Percentiles rank a stretch among this genome's conserved stretches.
These are phyloP conservation scores for Papilio polyxenes DNA, from an alignment of 1,140 invertebrate species.

Conservation along the genomic window DNA sequence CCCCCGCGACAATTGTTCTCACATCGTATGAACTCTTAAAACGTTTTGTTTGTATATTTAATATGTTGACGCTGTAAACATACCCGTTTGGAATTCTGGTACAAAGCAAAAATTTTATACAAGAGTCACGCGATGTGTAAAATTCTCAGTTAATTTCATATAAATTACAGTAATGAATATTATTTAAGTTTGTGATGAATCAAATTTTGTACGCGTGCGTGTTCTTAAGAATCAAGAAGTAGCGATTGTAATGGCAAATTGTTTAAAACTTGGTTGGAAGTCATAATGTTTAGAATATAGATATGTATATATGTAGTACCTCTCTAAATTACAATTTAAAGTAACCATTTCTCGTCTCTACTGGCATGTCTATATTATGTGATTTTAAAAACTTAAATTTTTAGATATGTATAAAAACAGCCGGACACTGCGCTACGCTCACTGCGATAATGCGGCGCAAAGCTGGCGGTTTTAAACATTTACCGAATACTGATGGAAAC, in stretches of 20 bases:
- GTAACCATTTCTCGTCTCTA: too few species aligned
- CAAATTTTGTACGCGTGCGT: not conserved
- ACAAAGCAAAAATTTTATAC: not conserved
- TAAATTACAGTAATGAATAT: not conserved
- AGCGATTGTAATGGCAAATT: not conserved
- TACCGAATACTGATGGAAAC: not conserved
- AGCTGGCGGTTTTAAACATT: not conserved
- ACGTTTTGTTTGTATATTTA: constrained; percentile 18
- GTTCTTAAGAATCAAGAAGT: not conserved
- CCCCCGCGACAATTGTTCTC: not conserved
- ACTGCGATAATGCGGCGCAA: not conserved
- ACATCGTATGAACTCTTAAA: constrained; percentile 14
- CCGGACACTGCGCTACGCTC: not conserved
- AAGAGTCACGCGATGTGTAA: not conserved
- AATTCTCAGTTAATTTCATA: not conserved
- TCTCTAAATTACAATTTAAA: too few species aligned
- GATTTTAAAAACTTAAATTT: too few species aligned
- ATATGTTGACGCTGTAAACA: not conserved
- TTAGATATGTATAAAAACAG: too few species aligned
- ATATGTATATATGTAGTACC: too few species aligned
- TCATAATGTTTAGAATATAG: too few species aligned
- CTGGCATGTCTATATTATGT: too few species aligned
- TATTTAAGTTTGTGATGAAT: not conserved
- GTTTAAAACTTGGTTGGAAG: too few species aligned
- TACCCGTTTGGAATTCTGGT: not conserved